Base-by-base conservation (phyloP, 2,888 invertebrate genomes). In the Tipula helvola region DNA sequence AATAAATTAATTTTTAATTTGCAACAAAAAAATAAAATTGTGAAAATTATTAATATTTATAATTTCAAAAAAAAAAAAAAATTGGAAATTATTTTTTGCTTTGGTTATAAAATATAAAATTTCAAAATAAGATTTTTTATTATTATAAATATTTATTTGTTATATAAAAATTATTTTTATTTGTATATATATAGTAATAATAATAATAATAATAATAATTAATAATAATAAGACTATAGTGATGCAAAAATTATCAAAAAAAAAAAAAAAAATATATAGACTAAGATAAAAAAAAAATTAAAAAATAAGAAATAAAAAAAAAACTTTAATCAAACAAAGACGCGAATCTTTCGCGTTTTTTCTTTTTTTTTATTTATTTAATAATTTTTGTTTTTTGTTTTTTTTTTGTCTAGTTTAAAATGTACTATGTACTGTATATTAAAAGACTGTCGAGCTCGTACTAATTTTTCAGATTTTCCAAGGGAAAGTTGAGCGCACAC, bases 371-470 rank as follows among this genome's bases (percentile, higher is more conserved):
- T 71, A 8, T 71, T 71, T 71, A 71, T 71, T 71, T 71, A 71
- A 71, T 71, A 28, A 71, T 71, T 28, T 28, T n/a, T 28, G n/a
- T 28, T 28, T 28, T 28, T 2, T 28, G 1, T 28, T 28, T 28
- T 28, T 28, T 28, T 52, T 57, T 28, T 71, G 8, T 71, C 28
- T 71, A 18, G 12, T 28, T 71, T 71, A 28, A 10, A 71, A 71
- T 71, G 71, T 57, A 57, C 71, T 71, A 71, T 28, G 71, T 71
- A 71, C 71, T 71, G 71, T 71, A 71, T 71, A 71, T 71, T 71
- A 71, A 71, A 71, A 71, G 71, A 71, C 71, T 71, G 71, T 71
- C 71, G 71, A 71, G 71, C 71, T 71, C 71, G 71, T 71, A 71
- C 71, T 71, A 71, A 71, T 71, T 71, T 71, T 71, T 3, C 71